Evolutionary conservation across 2,888 invertebrate genomes (phyloP).

Genomic region (Heliconius ismenius): DNA sequence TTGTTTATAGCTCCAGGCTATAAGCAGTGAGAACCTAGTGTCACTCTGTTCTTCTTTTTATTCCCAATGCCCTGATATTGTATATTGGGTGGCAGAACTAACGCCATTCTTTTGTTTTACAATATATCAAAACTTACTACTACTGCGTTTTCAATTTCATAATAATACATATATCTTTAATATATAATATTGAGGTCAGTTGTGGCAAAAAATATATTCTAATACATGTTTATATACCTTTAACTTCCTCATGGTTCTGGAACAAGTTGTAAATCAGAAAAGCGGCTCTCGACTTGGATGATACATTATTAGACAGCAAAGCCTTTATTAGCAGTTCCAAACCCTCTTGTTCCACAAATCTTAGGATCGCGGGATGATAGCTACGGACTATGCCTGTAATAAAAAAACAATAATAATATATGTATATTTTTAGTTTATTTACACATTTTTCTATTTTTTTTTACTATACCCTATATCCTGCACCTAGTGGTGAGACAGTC

Average conservation of each 20-base stretch:
- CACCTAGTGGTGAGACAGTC: too few relatives aligned
- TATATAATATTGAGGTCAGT: too few relatives aligned
- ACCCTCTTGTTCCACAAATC: conserved; percentile 85
- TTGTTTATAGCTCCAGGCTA: too few relatives aligned
- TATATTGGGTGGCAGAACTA: too few relatives aligned
- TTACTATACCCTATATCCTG: neutral
- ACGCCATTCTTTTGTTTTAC: too few relatives aligned
- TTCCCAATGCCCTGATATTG: too few relatives aligned
- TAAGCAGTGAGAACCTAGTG: too few relatives aligned
- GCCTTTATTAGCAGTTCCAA: conserved; percentile 83
- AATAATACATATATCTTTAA: too few relatives aligned
- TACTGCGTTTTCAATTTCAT: too few relatives aligned
- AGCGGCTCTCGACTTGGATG: conserved; percentile 86
- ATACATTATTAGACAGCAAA: conserved; percentile 80
- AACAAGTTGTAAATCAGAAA: conserved; percentile 86
- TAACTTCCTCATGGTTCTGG: conserved; percentile 74
- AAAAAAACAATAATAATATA: neutral
- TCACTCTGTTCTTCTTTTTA: too few relatives aligned
- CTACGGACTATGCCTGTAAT: conserved; percentile 84
- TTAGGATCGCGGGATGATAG: conserved; percentile 81
- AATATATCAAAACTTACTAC: too few relatives aligned
- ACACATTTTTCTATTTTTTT: neutral
- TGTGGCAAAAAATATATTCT: too few relatives aligned
- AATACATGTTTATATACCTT: conserved; percentile 64
- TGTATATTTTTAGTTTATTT: neutral